Percentiles rank a stretch among this genome's conserved stretches.
Conservation (phyloP, 2,113 vertebrate species). For the Brachirus orientalis region DNA sequence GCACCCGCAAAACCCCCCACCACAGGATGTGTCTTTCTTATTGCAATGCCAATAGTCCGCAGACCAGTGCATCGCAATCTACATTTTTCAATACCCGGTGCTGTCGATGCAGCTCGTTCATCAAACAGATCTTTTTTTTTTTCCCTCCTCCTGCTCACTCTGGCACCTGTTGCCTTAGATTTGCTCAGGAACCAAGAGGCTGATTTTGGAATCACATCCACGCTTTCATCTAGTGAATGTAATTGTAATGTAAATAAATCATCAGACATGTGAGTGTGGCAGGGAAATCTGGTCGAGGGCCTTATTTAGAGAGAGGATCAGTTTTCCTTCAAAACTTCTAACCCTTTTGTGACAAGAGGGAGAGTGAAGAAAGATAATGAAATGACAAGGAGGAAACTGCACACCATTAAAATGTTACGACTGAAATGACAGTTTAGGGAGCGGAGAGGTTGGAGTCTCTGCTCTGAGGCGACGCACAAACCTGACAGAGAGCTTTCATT, state of each 20-base stretch:
- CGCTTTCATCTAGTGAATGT: background rate
- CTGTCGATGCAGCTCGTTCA: slow-evolving; percentile 14
- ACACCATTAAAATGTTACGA: slow-evolving; percentile 20
- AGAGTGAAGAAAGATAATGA: slow-evolving; percentile 17
- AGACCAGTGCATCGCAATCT: slow-evolving; percentile 45
- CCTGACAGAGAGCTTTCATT: too few species aligned
- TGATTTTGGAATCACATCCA: background rate
- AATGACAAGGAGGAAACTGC: slow-evolving; percentile 7
- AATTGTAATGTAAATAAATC: background rate
- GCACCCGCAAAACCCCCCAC: slow-evolving; percentile 28
- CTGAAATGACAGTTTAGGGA: slow-evolving; percentile 25
- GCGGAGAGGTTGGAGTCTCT: too few species aligned
- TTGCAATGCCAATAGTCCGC: slow-evolving; percentile 60
- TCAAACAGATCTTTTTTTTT: slow-evolving; percentile 6
- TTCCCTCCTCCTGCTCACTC: background rate
- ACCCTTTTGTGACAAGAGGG: background rate
- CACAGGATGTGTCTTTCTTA: slow-evolving; percentile 47
- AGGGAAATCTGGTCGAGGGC: too few species aligned
- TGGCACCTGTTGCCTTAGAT: slow-evolving; percentile 29
- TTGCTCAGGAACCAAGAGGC: slow-evolving; percentile 7
- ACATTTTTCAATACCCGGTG: slow-evolving; percentile 49
- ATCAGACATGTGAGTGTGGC: too few species aligned
- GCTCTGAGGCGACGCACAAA: too few species aligned
- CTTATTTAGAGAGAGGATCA: background rate
- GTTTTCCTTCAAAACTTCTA: background rate